Conservation (phyloP, 1,140 invertebrate genomes). For the Steinernema khuongi region DNA sequence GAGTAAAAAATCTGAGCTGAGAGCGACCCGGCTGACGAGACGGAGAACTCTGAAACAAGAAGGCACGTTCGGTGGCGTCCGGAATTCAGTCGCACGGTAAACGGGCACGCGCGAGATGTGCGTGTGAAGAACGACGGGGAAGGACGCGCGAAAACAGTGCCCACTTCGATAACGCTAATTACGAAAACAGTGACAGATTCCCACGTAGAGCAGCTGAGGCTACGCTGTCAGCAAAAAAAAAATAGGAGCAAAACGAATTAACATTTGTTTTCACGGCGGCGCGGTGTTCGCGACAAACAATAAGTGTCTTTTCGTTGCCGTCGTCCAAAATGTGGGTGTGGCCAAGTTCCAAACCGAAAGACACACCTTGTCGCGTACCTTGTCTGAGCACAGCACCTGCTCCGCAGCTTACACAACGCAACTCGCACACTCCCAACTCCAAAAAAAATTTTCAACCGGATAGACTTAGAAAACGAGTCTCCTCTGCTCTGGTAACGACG, state of each 20-base stretch:
- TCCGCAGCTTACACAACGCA: no score
- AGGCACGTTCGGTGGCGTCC: no score
- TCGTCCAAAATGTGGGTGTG: conserved; percentile 5
- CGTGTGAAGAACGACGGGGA: no score
- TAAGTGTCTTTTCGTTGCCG: neutral
- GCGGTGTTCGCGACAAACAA: neutral
- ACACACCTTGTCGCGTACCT: no score
- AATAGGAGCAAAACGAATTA: neutral
- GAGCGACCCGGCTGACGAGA: neutral
- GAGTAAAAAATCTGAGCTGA: neutral
- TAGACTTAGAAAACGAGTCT: no score
- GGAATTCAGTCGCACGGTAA: no score
- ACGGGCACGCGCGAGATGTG: neutral
- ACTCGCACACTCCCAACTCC: no score
- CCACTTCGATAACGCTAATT: no score
- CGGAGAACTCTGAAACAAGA: neutral
- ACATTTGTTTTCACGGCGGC: neutral
- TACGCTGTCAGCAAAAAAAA: neutral
- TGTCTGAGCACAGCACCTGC: no score
- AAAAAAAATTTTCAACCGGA: no score
- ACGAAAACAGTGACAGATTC: neutral
- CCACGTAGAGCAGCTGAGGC: neutral
- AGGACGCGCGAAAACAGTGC: no score
- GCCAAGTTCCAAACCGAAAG: neutral
- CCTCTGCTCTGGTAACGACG: no score